Conservation (phyloP, 1,140 invertebrate genomes). For the Tenebrio molitor region DNA sequence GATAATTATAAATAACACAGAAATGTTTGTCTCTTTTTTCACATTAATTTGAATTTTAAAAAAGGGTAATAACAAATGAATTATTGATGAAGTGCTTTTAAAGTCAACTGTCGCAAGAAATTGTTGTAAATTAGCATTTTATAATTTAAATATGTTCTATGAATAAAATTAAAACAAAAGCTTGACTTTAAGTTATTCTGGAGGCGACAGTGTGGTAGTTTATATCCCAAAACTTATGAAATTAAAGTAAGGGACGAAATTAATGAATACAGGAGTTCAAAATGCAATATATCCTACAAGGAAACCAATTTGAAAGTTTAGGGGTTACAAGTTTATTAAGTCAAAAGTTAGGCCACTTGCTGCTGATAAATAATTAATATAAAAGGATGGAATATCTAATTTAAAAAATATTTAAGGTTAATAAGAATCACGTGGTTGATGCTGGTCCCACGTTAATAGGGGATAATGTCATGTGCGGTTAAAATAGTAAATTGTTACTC, state of each 20-base stretch:
- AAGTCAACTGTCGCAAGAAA: no score
- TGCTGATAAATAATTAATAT: slow-evolving; percentile 15
- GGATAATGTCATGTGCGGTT: no score
- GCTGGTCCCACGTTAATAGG: no score
- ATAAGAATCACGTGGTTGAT: no score
- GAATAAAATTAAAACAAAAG: no score
- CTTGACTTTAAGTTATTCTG: background rate
- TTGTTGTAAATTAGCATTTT: no score
- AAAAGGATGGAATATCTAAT: background rate
- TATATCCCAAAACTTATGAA: background rate
- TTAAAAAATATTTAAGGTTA: background rate
- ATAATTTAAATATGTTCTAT: no score
- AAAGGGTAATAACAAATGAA: no score
- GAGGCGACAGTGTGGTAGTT: background rate
- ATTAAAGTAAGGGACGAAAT: slow-evolving; percentile 2
- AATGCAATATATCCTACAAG: slow-evolving; percentile 11
- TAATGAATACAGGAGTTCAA: background rate
- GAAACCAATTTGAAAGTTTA: slow-evolving; percentile 5
- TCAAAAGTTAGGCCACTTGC: background rate
- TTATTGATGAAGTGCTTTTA: no score
- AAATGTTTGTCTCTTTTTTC: no score
- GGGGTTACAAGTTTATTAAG: slow-evolving; percentile 4
- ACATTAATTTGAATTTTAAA: no score
- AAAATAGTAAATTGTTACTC: background rate
- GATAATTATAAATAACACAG: no score